These are phyloP conservation scores for Cataglyphis rosenhaueri DNA, from an alignment of 2,888 invertebrate species.

Conservation along the genomic window DNA sequence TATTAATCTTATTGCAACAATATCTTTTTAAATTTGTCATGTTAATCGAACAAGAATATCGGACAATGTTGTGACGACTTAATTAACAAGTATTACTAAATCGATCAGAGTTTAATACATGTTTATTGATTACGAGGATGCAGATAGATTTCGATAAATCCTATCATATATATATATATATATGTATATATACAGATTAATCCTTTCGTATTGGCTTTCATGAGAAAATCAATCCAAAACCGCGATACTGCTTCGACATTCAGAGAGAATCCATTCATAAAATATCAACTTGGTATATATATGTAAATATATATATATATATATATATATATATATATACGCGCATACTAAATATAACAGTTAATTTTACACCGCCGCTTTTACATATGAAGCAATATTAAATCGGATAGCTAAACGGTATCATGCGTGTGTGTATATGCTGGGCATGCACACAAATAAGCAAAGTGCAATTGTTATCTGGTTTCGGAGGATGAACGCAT, in stretches of 20 bases:
- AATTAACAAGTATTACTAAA: conserved; percentile 13
- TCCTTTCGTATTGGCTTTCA: conserved; percentile 4
- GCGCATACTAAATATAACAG: conserved; percentile 35
- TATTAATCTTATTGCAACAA: not conserved
- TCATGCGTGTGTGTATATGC: not conserved
- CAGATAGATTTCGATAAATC: not conserved
- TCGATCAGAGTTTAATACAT: not conserved
- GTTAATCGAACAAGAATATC: not conserved
- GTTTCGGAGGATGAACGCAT: conserved; percentile 9
- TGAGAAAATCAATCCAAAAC: conserved; percentile 31
- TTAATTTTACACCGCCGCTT: conserved; percentile 38
- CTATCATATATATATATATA: too few species aligned
- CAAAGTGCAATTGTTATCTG: conserved; percentile 33
- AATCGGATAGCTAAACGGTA: conserved; percentile 21
- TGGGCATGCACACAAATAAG: not conserved
- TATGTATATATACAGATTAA: not conserved
- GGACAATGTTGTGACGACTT: not conserved
- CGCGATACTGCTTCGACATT: not conserved
- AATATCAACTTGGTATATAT: conserved; percentile 14
- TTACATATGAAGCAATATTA: conserved; percentile 25
- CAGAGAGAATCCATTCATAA: conserved; percentile 39
- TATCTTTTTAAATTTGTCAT: not conserved
- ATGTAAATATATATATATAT: not conserved
- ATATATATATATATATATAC: not conserved
- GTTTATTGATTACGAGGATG: not conserved